phyloP scores from a whole-genome alignment of 1,140 invertebrate species.

The Sinonovacula constricta region DNA sequence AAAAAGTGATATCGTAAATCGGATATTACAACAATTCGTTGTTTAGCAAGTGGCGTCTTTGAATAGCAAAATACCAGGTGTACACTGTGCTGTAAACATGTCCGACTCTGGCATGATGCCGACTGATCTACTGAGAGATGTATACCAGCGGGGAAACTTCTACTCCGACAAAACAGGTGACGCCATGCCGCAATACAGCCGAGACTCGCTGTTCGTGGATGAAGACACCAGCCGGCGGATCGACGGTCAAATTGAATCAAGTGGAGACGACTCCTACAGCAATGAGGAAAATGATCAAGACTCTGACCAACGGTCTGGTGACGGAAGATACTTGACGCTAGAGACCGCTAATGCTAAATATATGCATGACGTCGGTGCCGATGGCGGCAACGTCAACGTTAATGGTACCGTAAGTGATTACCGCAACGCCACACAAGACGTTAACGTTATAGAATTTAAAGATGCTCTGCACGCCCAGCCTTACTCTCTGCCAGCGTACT shows the following conservation, averaged over 20 bases:
- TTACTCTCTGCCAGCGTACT: slow-evolving; percentile 4
- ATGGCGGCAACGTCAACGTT: not conserved
- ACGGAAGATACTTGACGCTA: slow-evolving; percentile 8
- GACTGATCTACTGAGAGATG: no score
- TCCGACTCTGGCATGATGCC: no score
- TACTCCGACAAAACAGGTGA: no score
- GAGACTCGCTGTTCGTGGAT: slow-evolving; percentile 26
- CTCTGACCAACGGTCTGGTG: not conserved
- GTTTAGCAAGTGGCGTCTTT: no score
- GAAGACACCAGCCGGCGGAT: slow-evolving; percentile 7
- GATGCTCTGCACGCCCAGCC: slow-evolving; percentile 20
- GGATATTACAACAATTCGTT: no score
- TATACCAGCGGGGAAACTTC: no score
- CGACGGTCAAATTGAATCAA: slow-evolving; percentile 30
- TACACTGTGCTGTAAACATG: no score
- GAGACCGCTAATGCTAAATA: slow-evolving; percentile 28
- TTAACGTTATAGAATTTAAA: slow-evolving; percentile 39
- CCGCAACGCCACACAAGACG: slow-evolving; percentile 7
- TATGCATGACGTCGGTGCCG: not conserved
- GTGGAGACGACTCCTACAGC: slow-evolving; percentile 33
- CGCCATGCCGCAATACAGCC: slow-evolving; percentile 28
- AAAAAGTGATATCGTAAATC: no score
- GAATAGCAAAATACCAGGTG: no score
- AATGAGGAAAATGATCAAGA: slow-evolving; percentile 23
- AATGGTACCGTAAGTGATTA: slow-evolving; percentile 4